A percentile compares a stretch with the other conserved stretches of the same genome.
Evolutionary conservation across 2,888 invertebrate genomes (phyloP).

Genomic region (Mylabris sibirica): DNA sequence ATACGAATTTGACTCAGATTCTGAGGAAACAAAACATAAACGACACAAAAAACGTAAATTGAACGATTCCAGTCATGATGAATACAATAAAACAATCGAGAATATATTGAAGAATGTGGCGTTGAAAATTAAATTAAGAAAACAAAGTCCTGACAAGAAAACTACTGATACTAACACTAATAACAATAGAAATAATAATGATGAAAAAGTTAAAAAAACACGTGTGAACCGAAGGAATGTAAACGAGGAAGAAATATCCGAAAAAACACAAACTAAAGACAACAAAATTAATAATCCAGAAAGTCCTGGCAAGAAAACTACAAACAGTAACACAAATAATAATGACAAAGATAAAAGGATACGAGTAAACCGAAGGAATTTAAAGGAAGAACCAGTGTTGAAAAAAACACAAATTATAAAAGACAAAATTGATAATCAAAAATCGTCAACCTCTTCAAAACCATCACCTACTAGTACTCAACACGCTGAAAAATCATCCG

Average conservation of each 20-base stretch:
- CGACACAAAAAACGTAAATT: conserved; percentile 20
- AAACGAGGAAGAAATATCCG: too few relatives aligned
- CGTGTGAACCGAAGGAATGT: too few relatives aligned
- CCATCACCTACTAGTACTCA: too few relatives aligned
- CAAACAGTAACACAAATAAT: neutral
- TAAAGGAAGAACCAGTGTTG: too few relatives aligned
- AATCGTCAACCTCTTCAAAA: too few relatives aligned
- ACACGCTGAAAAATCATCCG: too few relatives aligned
- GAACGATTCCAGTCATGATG: conserved; percentile 20
- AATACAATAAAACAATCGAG: conserved; percentile 32
- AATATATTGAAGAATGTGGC: conserved; percentile 24
- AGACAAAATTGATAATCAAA: too few relatives aligned
- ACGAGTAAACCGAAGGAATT: too few relatives aligned
- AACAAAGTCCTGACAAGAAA: neutral
- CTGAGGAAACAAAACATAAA: conserved; percentile 18
- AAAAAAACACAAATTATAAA: too few relatives aligned
- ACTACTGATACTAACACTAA: neutral
- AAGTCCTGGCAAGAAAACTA: neutral
- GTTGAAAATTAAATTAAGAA: conserved; percentile 19
- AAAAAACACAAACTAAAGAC: too few relatives aligned
- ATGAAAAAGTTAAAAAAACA: neutral
- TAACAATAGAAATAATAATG: neutral
- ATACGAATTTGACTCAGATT: conserved; percentile 34
- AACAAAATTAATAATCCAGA: too few relatives aligned
- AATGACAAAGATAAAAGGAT: neutral